phyloP scores from a whole-genome alignment of 2,888 invertebrate species.

The Rhagonycha lutea region DNA sequence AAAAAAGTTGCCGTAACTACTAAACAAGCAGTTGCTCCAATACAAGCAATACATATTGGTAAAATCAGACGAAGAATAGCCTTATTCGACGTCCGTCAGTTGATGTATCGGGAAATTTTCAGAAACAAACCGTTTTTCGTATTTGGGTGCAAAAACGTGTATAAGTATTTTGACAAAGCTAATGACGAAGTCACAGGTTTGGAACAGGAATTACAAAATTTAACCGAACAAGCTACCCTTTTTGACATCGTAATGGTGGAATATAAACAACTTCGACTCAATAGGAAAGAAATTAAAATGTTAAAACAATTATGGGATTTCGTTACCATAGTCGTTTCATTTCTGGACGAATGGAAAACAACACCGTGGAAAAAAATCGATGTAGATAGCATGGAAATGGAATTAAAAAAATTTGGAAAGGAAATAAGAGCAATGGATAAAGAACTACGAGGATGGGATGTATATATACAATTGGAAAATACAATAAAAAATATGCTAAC shows the following conservation, averaged over 20 bases:
- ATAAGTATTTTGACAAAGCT: slow-evolving; percentile 70
- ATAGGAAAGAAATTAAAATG: slow-evolving; percentile 76
- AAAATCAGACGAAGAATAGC: slow-evolving; percentile 82
- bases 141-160: slow-evolving; percentile 69
- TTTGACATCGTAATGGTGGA: slow-evolving; percentile 89
- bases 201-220: slow-evolving; percentile 67
- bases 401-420: slow-evolving; percentile 89
- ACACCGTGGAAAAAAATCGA: slow-evolving; percentile 94
- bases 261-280: slow-evolving; percentile 73
- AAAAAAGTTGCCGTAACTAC: slow-evolving; percentile 82
- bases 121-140: slow-evolving; percentile 62
- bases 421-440: slow-evolving; percentile 81
- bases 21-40: slow-evolving; percentile 84
- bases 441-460: slow-evolving; percentile 77
- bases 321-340: slow-evolving; percentile 76
- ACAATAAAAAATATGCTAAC: slow-evolving; percentile 92
- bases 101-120: slow-evolving; percentile 78
- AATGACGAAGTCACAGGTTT: slow-evolving; percentile 68
- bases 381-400: slow-evolving; percentile 92
- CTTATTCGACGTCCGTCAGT: slow-evolving; percentile 78
- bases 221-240: slow-evolving; percentile 76
- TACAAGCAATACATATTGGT: slow-evolving; percentile 87
- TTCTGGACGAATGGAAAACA: slow-evolving; percentile 89
- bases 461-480: slow-evolving; percentile 76
- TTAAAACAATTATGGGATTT: slow-evolving; percentile 91